A percentile compares a stretch with the other conserved stretches of the same genome.
phyloP scores from a whole-genome alignment of 2,797 vertebrate species.

The Acrossocheilus fasciatus region DNA sequence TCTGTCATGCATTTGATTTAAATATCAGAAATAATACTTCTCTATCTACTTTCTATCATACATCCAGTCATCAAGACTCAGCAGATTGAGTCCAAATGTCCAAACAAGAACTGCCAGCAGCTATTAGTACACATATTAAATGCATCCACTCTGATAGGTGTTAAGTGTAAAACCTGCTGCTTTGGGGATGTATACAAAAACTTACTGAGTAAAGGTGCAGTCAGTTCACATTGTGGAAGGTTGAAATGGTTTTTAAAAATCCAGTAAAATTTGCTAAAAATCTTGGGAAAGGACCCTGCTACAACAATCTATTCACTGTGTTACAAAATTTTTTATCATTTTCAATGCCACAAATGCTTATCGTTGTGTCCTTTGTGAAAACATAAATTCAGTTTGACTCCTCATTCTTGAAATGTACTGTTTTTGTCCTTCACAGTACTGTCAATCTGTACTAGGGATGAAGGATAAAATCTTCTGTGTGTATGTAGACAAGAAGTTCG shows the following conservation, averaged over 20 bases:
- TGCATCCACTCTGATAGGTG: neutral
- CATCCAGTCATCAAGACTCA: neutral
- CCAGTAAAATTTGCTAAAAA: neutral
- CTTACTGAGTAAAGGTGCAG: neutral
- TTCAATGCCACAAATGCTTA: slow-evolving; percentile 48
- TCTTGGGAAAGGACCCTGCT: neutral
- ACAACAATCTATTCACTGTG: neutral
- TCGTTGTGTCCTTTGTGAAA: slow-evolving; percentile 22
- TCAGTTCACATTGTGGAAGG: neutral
- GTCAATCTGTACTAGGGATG: neutral
- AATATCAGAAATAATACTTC: neutral
- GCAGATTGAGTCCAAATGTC: neutral
- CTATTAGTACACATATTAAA: neutral
- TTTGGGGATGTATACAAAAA: too few relatives aligned
- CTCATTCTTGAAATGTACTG: neutral
- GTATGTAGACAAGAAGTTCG: neutral
- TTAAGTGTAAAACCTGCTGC: neutral
- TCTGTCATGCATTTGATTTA: neutral
- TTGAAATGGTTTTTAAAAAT: neutral
- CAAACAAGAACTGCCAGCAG: neutral
- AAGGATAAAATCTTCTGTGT: neutral
- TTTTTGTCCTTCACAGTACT: slow-evolving; percentile 8
- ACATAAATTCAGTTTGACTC: slow-evolving; percentile 7
- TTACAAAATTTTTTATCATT: neutral
- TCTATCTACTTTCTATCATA: neutral